Base-by-base conservation (phyloP, 2,888 invertebrate genomes). In the Ctenicera cuprea region DNA sequence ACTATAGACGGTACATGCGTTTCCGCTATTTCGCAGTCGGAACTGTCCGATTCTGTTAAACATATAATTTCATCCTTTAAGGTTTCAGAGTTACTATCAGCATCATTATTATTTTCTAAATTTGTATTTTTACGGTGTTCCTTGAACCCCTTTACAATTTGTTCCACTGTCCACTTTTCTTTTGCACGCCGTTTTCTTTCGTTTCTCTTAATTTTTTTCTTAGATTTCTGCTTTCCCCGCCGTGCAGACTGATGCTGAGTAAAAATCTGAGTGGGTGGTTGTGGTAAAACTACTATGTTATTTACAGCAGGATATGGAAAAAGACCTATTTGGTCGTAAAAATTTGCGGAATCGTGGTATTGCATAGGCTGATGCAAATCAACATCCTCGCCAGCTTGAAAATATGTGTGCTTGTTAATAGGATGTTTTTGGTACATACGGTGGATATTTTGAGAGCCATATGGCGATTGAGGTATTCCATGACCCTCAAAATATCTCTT, bases 261-360 rank as follows among this genome's bases (percentile, higher is more conserved):
- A 18, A 59, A 61, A n/a, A 45, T 61, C 48, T 59, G 68, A 4
- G 68, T 22, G 1, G 62, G 52, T 0, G 62, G 69, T 5, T 45
- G 69, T 41, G 33, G 69, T 38, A 70, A 33, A 5, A 70, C 38
- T 2, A 70, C 50, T 38, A 70, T 52, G 26, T 70, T 70, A 12
- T 70, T 70, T 7, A 70, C 22, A 12, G 48, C 26, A 43, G 62
- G 38, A 18, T 48, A 59, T 3, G 11, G 12, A 59, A 48, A 14
- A 2, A 48, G 18, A 1, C 59, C 38, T 5, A 38, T 9, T 11
- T 14, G 18, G 8, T 41, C 20, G 14, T 38, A 59, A 37, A 57
- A 30, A 30, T 54, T 54, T 3, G 48, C 9, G 3, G 20, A 48
- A 20, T 48, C 4, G 3, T 3, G 48, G 22, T 18, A 50, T 26